Evolutionary conservation across 2,797 vertebrate species (phyloP).

Genomic region (Karalla daura): DNA sequence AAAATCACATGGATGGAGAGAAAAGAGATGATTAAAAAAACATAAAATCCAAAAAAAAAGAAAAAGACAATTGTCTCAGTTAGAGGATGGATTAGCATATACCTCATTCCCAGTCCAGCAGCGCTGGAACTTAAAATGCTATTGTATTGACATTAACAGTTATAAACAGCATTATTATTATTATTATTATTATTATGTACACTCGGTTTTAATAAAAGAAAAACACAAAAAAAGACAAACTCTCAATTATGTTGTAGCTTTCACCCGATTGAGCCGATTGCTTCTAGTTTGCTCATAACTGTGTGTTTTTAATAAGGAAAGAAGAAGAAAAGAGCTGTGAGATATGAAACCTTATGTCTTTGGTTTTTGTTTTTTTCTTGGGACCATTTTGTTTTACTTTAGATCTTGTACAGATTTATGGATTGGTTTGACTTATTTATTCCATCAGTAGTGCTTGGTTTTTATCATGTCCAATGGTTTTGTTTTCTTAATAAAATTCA

Average conservation of each 20-base stretch:
- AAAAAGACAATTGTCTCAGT: slow-evolving; percentile 57
- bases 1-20: slow-evolving; percentile 76
- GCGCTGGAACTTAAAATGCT: slow-evolving; percentile 85
- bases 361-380: slow-evolving; percentile 61
- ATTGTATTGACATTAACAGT: slow-evolving; percentile 81
- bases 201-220: slow-evolving; percentile 67
- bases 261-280: slow-evolving; percentile 75
- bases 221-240: too few relatives aligned
- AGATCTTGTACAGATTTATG: slow-evolving; percentile 94
- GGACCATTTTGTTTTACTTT: slow-evolving; percentile 83
- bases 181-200: too few relatives aligned
- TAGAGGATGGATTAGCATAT: slow-evolving; percentile 83
- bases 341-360: slow-evolving; percentile 68
- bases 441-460: slow-evolving; percentile 97
- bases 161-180: slow-evolving; percentile 76
- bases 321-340: slow-evolving; percentile 72
- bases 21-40: slow-evolving; percentile 68
- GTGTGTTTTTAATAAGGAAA: slow-evolving; percentile 61
- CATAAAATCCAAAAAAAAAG: too few relatives aligned
- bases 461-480: slow-evolving; percentile 97
- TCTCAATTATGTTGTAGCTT: slow-evolving; percentile 78
- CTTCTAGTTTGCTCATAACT: slow-evolving; percentile 81
- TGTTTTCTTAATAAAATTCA: slow-evolving; percentile 94
- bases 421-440: slow-evolving; percentile 98
- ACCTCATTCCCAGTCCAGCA: slow-evolving; percentile 87